Evolutionary conservation across 2,113 vertebrate species (phyloP).

Genomic region (Accipiter virgatus): DNA sequence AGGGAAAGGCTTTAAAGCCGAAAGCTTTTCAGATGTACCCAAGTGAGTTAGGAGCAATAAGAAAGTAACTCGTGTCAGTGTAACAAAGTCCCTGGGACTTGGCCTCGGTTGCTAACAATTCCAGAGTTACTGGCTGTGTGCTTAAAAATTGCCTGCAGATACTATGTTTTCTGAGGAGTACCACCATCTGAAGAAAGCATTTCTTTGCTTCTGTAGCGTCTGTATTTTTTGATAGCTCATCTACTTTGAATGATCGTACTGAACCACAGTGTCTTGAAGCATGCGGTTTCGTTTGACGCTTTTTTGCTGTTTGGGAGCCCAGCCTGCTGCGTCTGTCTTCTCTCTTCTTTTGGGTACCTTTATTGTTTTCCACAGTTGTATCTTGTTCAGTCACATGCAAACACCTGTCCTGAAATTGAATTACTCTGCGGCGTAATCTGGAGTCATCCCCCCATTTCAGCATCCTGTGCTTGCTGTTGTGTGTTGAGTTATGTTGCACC

Average conservation of each 20-base stretch:
- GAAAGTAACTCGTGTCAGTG: neutral
- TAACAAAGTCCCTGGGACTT: neutral
- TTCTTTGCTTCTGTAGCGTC: neutral
- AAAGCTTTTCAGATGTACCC: neutral
- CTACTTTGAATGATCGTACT: neutral
- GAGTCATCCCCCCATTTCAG: slow-evolving; percentile 38
- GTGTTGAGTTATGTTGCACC: slow-evolving; percentile 70
- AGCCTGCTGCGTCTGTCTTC: neutral
- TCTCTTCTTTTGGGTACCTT: neutral
- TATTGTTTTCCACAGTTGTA: neutral
- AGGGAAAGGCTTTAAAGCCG: neutral
- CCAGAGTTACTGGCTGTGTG: neutral
- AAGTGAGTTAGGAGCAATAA: neutral
- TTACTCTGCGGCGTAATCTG: slow-evolving; percentile 47
- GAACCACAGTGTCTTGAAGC: neutral
- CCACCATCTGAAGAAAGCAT: neutral
- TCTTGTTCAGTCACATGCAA: slow-evolving; percentile 50
- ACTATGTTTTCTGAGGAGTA: neutral
- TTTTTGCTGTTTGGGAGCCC: neutral
- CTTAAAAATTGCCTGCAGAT: neutral
- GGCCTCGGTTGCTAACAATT: neutral
- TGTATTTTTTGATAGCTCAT: neutral
- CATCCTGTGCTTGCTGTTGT: slow-evolving; percentile 62
- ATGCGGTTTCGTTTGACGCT: neutral
- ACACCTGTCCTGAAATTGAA: slow-evolving; percentile 69